These are phyloP conservation scores for Epinotia nisella DNA, from an alignment of 2,888 invertebrate species.

Conservation along the genomic window DNA sequence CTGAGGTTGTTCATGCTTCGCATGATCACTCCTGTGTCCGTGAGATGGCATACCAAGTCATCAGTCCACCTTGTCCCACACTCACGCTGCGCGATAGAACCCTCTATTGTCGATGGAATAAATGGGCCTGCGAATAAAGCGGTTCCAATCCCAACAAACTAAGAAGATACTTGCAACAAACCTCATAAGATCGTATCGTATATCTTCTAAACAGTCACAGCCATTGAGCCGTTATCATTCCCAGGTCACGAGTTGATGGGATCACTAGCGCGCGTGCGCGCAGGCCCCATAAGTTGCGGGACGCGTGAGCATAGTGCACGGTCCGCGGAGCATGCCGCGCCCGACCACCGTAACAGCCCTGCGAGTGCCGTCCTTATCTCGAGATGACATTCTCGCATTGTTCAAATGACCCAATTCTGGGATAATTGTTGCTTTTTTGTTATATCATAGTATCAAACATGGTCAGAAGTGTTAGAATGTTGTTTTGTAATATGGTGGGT, in stretches of 20 bases:
- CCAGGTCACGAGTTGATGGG: slow-evolving; percentile 19
- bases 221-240: slow-evolving; percentile 8
- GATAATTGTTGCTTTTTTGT: slow-evolving; percentile 30
- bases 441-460: slow-evolving; percentile 26
- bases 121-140: neutral
- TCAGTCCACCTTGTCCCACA: too few relatives aligned
- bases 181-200: neutral
- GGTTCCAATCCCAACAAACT: neutral
- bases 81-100: too few relatives aligned
- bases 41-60: too few relatives aligned
- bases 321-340: slow-evolving; percentile 56
- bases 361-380: slow-evolving; percentile 22
- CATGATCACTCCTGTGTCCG: too few relatives aligned
- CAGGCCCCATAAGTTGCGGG: slow-evolving; percentile 47
- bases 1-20: too few relatives aligned
- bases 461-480: too few relatives aligned
- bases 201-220: neutral
- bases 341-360: slow-evolving; percentile 45
- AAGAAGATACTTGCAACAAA: neutral
- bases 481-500: neutral
- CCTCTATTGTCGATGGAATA: too few relatives aligned
- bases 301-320: slow-evolving; percentile 59
- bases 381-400: slow-evolving; percentile 43
- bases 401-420: slow-evolving; percentile 33
- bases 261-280: slow-evolving; percentile 22